Percentiles rank a stretch among this genome's conserved stretches.
Evolutionary conservation across 2,113 vertebrate genomes (phyloP).

Genomic region (Ailuropoda melanoleuca): DNA sequence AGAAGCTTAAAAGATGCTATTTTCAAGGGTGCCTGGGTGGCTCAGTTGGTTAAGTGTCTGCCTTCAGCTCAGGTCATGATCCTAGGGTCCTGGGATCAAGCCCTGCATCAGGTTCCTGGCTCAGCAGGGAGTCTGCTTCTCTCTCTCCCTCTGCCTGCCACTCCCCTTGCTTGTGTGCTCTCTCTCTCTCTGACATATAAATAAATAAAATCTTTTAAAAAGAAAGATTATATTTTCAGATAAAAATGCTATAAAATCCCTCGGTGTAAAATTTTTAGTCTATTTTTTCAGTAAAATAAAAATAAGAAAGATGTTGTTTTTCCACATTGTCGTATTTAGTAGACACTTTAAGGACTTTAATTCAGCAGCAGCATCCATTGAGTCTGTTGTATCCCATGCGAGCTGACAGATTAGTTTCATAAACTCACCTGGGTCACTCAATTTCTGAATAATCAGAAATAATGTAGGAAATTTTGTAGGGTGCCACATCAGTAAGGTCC

Average conservation of each 20-base stretch:
- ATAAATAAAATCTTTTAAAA: neutral
- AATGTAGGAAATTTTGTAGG: neutral
- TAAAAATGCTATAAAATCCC: neutral
- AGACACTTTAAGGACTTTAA: neutral
- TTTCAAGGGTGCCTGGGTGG: neutral
- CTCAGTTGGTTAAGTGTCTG: neutral
- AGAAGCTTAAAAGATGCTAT: neutral
- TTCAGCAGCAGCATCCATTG: neutral
- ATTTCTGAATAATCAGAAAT: neutral
- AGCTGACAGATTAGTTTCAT: neutral
- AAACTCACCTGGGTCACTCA: neutral
- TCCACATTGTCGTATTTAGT: neutral
- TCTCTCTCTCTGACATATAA: neutral
- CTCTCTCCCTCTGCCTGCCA: neutral
- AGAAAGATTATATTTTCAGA: neutral
- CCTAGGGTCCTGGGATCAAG: neutral
- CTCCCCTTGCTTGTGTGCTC: too few species aligned
- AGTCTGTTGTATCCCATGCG: rapidly evolving
- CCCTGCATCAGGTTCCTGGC: neutral
- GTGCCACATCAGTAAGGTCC: neutral
- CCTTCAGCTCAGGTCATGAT: neutral
- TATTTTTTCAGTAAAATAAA: neutral
- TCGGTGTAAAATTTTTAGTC: neutral
- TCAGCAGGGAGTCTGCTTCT: neutral
- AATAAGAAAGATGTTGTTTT: neutral